These are phyloP conservation scores for Vulpes vulpes DNA, from an alignment of 2,113 vertebrate genomes.

Conservation along the genomic window DNA sequence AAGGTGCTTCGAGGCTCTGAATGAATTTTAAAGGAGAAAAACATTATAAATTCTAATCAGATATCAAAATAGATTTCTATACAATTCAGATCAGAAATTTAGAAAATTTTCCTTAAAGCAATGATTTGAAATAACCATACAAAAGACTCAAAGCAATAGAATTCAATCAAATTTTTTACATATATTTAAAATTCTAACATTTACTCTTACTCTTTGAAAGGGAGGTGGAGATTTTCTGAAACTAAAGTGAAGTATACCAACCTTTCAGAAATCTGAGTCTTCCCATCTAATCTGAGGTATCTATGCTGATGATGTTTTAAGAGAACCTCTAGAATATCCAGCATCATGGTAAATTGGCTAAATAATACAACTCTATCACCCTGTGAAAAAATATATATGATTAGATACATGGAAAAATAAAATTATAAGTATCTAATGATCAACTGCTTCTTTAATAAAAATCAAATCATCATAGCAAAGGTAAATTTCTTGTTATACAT, in stretches of 20 bases:
- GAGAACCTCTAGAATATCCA: conserved; percentile 97
- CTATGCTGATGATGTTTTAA: conserved; percentile 93
- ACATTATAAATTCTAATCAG: neutral
- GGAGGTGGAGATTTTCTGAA: neutral
- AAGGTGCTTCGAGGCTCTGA: neutral
- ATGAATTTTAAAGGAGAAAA: conserved; percentile 34
- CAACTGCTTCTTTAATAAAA: conserved; percentile 20
- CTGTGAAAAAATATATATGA: conserved; percentile 83
- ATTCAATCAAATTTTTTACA: conserved; percentile 6
- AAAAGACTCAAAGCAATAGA: conserved; percentile 26
- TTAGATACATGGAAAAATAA: neutral
- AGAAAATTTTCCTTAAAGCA: neutral
- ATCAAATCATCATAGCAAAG: neutral
- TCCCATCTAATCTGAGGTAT: conserved; percentile 96
- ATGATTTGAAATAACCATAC: conserved; percentile 16
- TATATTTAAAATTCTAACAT: conserved; percentile 42
- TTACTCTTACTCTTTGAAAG: neutral
- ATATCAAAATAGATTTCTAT: neutral
- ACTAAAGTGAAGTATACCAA: conserved; percentile 72
- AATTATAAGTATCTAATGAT: conserved; percentile 32
- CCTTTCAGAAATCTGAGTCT: conserved; percentile 96
- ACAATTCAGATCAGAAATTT: neutral
- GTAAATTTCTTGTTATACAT: conserved; percentile 32
- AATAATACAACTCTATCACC: conserved; percentile 97
- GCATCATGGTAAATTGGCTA: conserved; percentile 98